A percentile compares a stretch with the other conserved stretches of the same genome.
Evolutionary conservation across 2,888 invertebrate species (phyloP).

Genomic region (Leptopilina syphax): DNA sequence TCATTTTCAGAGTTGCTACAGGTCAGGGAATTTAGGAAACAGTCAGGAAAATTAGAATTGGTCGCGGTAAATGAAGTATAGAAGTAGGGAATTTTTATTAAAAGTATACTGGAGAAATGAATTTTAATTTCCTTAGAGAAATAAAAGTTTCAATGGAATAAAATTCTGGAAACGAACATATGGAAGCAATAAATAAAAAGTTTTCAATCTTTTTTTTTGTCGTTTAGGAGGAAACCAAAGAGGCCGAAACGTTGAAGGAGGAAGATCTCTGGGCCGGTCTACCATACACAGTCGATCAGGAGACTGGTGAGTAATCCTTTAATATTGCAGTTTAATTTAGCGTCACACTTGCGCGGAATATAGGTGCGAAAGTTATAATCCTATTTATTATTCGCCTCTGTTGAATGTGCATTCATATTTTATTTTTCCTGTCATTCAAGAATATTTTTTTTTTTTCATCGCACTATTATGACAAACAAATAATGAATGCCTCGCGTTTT

Average conservation of each 20-base stretch:
- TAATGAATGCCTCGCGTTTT: conserved; percentile 19
- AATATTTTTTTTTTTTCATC: conserved; percentile 13
- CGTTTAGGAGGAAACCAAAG: conserved; percentile 66
- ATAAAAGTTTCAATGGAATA: too few relatives aligned
- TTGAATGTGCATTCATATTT: conserved; percentile 28
- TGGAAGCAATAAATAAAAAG: background rate
- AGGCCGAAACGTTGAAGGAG: conserved; percentile 71
- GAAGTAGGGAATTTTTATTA: too few relatives aligned
- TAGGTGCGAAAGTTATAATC: background rate
- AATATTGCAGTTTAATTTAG: conserved; percentile 24
- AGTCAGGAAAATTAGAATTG: too few relatives aligned
- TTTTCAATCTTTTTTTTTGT: conserved; percentile 40
- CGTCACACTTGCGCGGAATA: conserved; percentile 6
- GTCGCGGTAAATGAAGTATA: too few relatives aligned
- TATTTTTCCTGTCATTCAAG: background rate
- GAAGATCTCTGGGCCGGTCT: conserved; percentile 90
- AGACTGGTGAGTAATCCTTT: conserved; percentile 84
- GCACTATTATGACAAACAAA: background rate
- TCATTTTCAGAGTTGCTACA: too few relatives aligned
- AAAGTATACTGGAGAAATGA: too few relatives aligned
- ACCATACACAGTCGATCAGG: conserved; percentile 90
- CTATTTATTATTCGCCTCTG: background rate
- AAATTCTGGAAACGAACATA: too few relatives aligned
- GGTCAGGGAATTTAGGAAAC: too few relatives aligned
- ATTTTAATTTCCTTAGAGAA: too few relatives aligned